Base-by-base conservation (phyloP, 35 echinoderm and acorn worm genomes). In the Anneissia japonica region DNA sequence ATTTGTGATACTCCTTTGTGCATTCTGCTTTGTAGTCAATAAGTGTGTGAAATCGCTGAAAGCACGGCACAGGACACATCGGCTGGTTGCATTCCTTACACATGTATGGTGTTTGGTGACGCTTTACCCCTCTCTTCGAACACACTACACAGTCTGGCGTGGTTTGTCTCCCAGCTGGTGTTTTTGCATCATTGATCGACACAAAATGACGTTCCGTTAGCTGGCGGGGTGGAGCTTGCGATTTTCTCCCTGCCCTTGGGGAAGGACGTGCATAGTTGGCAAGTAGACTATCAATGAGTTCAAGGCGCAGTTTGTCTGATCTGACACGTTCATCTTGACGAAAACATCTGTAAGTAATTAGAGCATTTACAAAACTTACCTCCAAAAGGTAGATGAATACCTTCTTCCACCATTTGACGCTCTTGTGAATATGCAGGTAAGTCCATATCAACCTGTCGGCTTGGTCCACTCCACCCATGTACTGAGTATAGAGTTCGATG, bases 381-480 rank as follows among this genome's bases (percentile, higher is more conserved):
- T 88, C 88, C 28, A 80, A 17, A 34, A 90, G 46, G 26, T 85
- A 74, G 12, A 79, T 73, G 31, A 84, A 87, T 17, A 87, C 46
- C 45, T 86, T 86, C 32, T 86, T 86, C 76, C 87, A 93, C 92
- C 92, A 93, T 32, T 93, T 86, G 6, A 85, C 13, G 26, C 77
- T 37, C 31, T 85, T 76, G 64, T 94, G 92, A 14, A 78, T 43
- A 34, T 94, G 79, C 12, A 90, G 64, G 72, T 82, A 87, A 32
- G 41, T 83, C 81, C 89, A 87, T 26, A 95, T 33, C 17, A 79
- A 33, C 36, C 86, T 78, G 39, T 91, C 89, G 0, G 85, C 85
- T n/a, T 79, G 73, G 77, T 91, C 93, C 9, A 91, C 93, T 34
- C 93, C 93, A 26, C 93, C 93, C 93, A 95, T 95, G 39, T 91